Evolutionary conservation across 2,888 invertebrate species (phyloP).

Genomic region (Phyllotreta striolata): DNA sequence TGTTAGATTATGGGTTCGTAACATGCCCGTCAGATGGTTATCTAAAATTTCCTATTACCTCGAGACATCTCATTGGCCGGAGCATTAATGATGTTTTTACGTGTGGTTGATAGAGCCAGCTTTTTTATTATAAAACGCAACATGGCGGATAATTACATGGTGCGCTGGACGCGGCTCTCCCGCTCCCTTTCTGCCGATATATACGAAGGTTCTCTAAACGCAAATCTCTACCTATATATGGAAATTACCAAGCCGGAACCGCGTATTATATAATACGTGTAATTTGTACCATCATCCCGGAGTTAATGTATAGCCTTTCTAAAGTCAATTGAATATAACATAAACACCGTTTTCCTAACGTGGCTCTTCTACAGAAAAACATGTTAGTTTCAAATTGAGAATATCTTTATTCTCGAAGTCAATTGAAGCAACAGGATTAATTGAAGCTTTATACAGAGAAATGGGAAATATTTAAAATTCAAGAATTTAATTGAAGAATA

Average conservation of each 20-base stretch:
- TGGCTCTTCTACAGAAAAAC: too few relatives aligned
- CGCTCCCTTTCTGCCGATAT: neutral
- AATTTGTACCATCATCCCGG: too few relatives aligned
- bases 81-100: slow-evolving; percentile 62
- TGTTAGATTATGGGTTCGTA: slow-evolving; percentile 39
- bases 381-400: too few relatives aligned
- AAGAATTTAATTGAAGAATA: too few relatives aligned
- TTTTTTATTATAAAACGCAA: slow-evolving; percentile 62
- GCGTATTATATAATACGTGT: slow-evolving; percentile 16
- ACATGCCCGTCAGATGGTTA: slow-evolving; percentile 48
- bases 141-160: slow-evolving; percentile 58
- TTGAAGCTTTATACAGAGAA: too few relatives aligned
- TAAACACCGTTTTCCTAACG: too few relatives aligned
- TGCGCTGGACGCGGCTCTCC: slow-evolving; percentile 43
- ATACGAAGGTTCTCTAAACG: slow-evolving; percentile 43
- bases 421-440: too few relatives aligned
- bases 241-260: slow-evolving; percentile 29
- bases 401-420: too few relatives aligned
- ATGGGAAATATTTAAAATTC: too few relatives aligned
- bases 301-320: too few relatives aligned
- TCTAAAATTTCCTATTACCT: slow-evolving; percentile 60
- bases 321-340: too few relatives aligned
- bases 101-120: slow-evolving; percentile 59
- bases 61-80: slow-evolving; percentile 59
- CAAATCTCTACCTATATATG: slow-evolving; percentile 37